Evolutionary conservation across 2,888 invertebrate genomes (phyloP).

Genomic region (Pantelozetes paolii): DNA sequence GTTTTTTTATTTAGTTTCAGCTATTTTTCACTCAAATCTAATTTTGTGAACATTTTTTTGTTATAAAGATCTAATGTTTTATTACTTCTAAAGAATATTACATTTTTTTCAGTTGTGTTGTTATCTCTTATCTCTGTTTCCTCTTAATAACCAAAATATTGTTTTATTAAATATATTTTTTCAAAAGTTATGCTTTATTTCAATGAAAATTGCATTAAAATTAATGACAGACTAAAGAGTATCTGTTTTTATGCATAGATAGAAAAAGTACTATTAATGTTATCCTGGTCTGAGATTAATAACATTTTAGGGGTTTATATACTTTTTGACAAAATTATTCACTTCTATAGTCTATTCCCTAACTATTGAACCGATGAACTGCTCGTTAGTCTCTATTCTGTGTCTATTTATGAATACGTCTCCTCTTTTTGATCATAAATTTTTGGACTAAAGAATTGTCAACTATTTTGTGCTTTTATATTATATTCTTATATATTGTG

Average conservation of each 20-base stretch:
- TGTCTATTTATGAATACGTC: not conserved
- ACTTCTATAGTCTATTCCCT: not conserved
- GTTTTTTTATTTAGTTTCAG: not conserved
- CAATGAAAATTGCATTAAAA: conserved; percentile 9
- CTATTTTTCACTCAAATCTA: too few species aligned
- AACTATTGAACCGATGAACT: conserved; percentile 18
- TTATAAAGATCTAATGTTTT: too few species aligned
- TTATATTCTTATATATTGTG: not conserved
- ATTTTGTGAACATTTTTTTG: too few species aligned
- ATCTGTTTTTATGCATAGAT: not conserved
- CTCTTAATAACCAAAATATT: too few species aligned
- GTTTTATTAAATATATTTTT: too few species aligned
- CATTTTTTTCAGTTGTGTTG: too few species aligned
- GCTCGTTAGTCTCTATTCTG: conserved; percentile 15
- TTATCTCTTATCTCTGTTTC: too few species aligned
- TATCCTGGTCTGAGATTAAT: conserved; percentile 3
- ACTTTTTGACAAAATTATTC: not conserved
- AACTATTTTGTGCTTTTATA: not conserved
- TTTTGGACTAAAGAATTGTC: not conserved
- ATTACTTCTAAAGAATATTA: too few species aligned
- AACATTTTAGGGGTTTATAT: not conserved
- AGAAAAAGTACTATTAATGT: not conserved
- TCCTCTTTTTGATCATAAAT: conserved; percentile 6
- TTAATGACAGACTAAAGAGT: conserved; percentile 5
- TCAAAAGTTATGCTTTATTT: not conserved